Conservation (phyloP, 1,140 invertebrate genomes). For the Caerostris darwini region DNA sequence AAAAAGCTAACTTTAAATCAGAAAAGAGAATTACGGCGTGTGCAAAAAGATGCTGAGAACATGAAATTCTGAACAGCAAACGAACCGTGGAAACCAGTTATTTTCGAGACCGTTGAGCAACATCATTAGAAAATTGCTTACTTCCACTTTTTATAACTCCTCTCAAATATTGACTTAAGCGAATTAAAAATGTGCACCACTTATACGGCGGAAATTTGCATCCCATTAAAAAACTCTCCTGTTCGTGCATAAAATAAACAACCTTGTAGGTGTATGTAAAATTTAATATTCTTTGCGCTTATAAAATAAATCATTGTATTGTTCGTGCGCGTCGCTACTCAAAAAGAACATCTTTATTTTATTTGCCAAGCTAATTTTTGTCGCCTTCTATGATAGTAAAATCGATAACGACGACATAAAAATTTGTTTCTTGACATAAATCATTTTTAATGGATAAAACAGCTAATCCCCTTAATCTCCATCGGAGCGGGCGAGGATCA, state of each 20-base stretch:
- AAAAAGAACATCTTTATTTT: conserved; percentile 54
- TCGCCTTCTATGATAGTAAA: conserved; percentile 63
- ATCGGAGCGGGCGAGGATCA: conserved; percentile 24
- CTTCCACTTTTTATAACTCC: background rate
- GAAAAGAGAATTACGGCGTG: background rate
- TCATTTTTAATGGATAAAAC: conserved; percentile 67
- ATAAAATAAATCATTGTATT: conserved; percentile 65
- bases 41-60: background rate
- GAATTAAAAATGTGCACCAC: background rate
- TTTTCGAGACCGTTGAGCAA: background rate
- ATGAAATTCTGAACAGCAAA: background rate
- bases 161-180: conserved; percentile 7
- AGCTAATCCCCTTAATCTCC: conserved; percentile 67
- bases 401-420: conserved; percentile 69
- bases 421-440: conserved; percentile 68
- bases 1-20: background rate
- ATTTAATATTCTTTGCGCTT: conserved; percentile 54
- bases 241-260: conserved; percentile 32
- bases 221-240: conserved; percentile 4
- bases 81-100: background rate
- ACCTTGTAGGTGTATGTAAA: conserved; percentile 36
- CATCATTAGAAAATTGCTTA: background rate
- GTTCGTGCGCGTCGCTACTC: conserved; percentile 8
- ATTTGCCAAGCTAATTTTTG: conserved; percentile 61
- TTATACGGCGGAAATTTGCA: background rate